A percentile compares a stretch with the other conserved stretches of the same genome.
Evolutionary conservation across 2,888 invertebrate species (phyloP).

Genomic region (Tineola bisselliella): DNA sequence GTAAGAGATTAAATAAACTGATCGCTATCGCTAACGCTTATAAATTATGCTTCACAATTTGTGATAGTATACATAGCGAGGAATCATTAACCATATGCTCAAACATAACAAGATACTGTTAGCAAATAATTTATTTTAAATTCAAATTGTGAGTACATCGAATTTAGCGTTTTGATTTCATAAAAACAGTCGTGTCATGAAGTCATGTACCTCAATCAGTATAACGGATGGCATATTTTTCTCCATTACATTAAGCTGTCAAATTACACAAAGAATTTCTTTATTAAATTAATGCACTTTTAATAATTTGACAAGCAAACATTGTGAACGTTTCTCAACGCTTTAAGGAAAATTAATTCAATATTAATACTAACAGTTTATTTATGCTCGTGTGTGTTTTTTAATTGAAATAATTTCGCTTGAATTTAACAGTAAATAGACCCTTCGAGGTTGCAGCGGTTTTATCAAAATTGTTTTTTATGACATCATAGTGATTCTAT

Average conservation of each 20-base stretch:
- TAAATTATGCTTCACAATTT: background rate
- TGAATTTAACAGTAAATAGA: too few species aligned
- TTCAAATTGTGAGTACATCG: too few species aligned
- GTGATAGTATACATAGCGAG: conserved; percentile 21
- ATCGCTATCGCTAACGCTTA: background rate
- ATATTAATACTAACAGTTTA: too few species aligned
- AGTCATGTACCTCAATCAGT: background rate
- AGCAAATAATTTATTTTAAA: conserved; percentile 17
- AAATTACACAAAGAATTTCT: background rate
- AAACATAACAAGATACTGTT: conserved; percentile 31
- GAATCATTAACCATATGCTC: conserved; percentile 21
- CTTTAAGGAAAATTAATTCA: too few species aligned
- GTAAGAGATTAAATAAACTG: too few species aligned
- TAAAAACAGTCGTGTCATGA: background rate
- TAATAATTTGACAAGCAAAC: background rate
- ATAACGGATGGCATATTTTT: background rate
- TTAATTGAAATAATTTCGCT: too few species aligned
- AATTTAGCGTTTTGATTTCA: background rate
- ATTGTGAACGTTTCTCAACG: too few species aligned
- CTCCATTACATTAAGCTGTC: background rate
- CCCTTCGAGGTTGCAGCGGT: too few species aligned
- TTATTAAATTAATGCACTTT: background rate
- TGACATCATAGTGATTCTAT: too few species aligned
- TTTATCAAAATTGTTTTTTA: too few species aligned
- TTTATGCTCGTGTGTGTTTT: too few species aligned